phyloP scores from a whole-genome alignment of 2,888 invertebrate species.

The Fissipunctia ypsillon region DNA sequence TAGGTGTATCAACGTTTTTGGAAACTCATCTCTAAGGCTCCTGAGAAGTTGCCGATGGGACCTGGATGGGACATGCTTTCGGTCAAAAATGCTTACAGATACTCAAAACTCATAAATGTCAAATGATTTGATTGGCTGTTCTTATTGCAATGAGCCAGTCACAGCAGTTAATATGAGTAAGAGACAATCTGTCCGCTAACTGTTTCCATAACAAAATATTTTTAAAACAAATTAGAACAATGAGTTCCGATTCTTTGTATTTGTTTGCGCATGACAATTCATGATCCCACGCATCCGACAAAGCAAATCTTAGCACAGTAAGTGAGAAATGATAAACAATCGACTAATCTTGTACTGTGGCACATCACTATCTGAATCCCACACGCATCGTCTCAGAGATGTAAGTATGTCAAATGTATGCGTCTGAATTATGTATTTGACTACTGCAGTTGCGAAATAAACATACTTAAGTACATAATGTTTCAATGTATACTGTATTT shows the following conservation, averaged over 20 bases:
- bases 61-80: not conserved
- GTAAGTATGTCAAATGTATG: slow-evolving; percentile 64
- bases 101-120: not conserved
- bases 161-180: not conserved
- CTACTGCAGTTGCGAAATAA: slow-evolving; percentile 48
- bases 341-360: slow-evolving; percentile 10
- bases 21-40: not conserved
- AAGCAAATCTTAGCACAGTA: not conserved
- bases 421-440: slow-evolving; percentile 60
- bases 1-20: not conserved
- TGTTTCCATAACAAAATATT: slow-evolving; percentile 22
- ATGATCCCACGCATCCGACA: not conserved
- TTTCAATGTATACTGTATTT: slow-evolving; percentile 33
- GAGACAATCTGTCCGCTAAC: not conserved
- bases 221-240: slow-evolving; percentile 37
- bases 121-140: not conserved
- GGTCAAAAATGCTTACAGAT: not conserved
- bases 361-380: slow-evolving; percentile 45
- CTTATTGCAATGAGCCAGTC: not conserved
- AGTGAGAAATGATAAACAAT: slow-evolving; percentile 26
- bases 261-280: slow-evolving; percentile 25
- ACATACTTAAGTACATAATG: slow-evolving; percentile 33
- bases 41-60: not conserved
- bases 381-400: slow-evolving; percentile 42
- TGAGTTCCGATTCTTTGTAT: slow-evolving; percentile 17